Evolutionary conservation across 2,797 vertebrate genomes (phyloP), one percentile per base, ranked within the genome.

Genomic region (Falco peregrinus): DNA sequence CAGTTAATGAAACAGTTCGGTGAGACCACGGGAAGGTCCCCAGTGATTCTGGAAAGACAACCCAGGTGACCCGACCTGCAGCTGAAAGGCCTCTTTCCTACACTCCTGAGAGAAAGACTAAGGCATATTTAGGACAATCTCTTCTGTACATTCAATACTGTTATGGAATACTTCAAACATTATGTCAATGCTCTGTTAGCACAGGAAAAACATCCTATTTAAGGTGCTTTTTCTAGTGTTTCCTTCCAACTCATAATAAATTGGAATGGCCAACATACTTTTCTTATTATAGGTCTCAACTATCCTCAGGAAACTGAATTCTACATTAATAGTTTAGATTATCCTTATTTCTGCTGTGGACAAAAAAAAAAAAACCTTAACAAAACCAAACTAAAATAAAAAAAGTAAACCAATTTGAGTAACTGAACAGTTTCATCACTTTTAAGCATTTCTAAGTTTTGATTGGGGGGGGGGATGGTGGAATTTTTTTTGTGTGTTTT

Each of bases 401-500:
- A 83, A 25, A 79, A 65, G 13, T 22, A 89, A 89, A 65, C 11
- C 1, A 74, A 22, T 89, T 22, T 43, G 35, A 14, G 53, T 24
- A 85, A 45, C 12, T 70, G 25, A 76, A 63, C 12, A 88, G 4
- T 64, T 92, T 39, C 13, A 45, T 14, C 59, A 50, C 25, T 48
- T 89, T 61, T 28, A 65, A 76, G 24, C 5, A 73, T 63, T 60
- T 14, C 5, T 45, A 79, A 63, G 13, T 56, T 87, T 56, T 78
- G 9, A 67, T 45, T 74, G 16, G 2, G 4, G 6, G 2, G 2
- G 3, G 2, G 3, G 74, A 56, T 10, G 74, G 2, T 16, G 14
- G 8, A 35, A 24, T 29, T 75, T 18, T 45, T 25, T 85, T 83
- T 80, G 6, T 37, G 6, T 10, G 57, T 29, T 39, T 35, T 39